Percentiles rank a stretch among this genome's conserved stretches.
Conservation (phyloP, 1,140 invertebrate genomes). For the Drosophila parvula region DNA sequence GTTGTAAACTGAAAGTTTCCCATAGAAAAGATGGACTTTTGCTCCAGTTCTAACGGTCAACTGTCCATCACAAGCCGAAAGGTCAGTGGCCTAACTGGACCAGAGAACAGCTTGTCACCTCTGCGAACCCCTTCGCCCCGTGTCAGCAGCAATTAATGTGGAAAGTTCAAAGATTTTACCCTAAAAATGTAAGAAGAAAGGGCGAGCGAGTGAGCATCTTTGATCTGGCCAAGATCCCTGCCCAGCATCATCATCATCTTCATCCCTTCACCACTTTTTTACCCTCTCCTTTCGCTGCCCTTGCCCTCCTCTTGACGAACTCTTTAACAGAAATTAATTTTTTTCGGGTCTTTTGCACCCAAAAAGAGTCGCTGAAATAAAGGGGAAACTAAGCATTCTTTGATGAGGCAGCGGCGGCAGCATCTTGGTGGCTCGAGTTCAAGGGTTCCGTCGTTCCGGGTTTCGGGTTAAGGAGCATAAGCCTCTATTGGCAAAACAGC, state of each 20-base stretch:
- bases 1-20: constrained; percentile 2
- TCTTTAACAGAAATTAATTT: constrained; percentile 72
- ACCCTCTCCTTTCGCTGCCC: constrained; percentile 35
- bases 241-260: constrained; percentile 56
- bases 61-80: constrained; percentile 63
- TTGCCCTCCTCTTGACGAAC: constrained; percentile 44
- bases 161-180: constrained; percentile 70
- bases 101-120: constrained; percentile 63
- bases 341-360: constrained; percentile 50
- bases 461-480: constrained; percentile 44
- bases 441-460: constrained; percentile 19
- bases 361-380: constrained; percentile 40
- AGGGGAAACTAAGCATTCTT: constrained; percentile 57
- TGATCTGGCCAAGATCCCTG: constrained; percentile 47
- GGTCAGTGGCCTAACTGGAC: constrained; percentile 59
- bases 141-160: constrained; percentile 72
- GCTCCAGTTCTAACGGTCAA: constrained; percentile 62
- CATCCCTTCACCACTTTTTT: constrained; percentile 46
- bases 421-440: constrained; percentile 37
- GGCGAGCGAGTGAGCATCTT: constrained; percentile 53
- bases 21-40: constrained; percentile 25
- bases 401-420: constrained; percentile 16
- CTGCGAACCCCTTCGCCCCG: constrained; percentile 46
- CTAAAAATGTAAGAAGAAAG: constrained; percentile 21
- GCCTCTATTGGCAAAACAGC: constrained; percentile 71